Base-by-base conservation (phyloP, 1,140 invertebrate species). In the Caerostris darwini region DNA sequence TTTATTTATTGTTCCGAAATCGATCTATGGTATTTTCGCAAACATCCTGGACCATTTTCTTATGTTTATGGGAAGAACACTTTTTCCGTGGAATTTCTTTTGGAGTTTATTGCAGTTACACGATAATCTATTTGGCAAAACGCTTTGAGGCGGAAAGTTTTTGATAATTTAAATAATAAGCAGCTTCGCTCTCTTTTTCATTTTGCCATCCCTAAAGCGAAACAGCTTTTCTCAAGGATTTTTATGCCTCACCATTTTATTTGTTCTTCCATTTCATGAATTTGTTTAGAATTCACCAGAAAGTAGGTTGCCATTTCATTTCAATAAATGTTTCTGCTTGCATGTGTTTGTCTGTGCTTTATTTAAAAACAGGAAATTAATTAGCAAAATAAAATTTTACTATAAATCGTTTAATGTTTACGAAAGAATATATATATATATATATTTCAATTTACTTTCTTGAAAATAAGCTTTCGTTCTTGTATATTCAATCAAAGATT, bases 151-250 rank as follows among this genome's bases (percentile, higher is more conserved):
- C 34, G 34, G 34, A 50, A 77, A 77, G 19, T 77, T 77, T 50
- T 50, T 77, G 19, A 53, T 53, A 77, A 77, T 77, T 77, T 77
- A 53, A 77, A 77, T 77, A 77, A 77, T 34, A 77, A 50, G 71
- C n/a, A n/a, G 8, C 71, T 50, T 50, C 5, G 12, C 34, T 50
- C 3, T 50, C 17, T 12, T 50, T 77, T 77, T 77, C 71, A 77
- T 77, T 77, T 77, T 10, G 19, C 71, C 34, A 34, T 50, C 34
- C 8, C 71, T 5, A 10, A 50, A n/a, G 71, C 53, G 12, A 53
- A 77, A 77, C 34, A 77, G 12, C 50, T 53, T 77, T 77, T 77
- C 19, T 77, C 71, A 77, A 77, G 71, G 71, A 77, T 77, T 53
- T 77, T 50, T 77, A 10, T 34, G 14, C n/a, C 4, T 53, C 10